These are phyloP conservation scores for Spisula solida DNA, from an alignment of 2,888 invertebrate genomes.

Conservation along the genomic window DNA sequence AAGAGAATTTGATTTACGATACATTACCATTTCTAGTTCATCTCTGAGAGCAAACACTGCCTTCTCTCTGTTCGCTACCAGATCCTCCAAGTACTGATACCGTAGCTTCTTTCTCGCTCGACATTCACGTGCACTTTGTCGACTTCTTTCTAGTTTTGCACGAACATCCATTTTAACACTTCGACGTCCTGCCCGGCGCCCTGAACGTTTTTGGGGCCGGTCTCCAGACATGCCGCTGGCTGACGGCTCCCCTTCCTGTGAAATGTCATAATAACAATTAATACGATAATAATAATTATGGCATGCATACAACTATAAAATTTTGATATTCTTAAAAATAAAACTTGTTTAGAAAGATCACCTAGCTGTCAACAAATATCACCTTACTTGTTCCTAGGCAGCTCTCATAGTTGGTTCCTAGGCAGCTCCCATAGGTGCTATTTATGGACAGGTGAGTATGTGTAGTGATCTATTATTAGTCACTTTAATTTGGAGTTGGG, in stretches of 20 bases:
- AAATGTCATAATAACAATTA: not conserved
- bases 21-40: conserved; percentile 95
- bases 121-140: conserved; percentile 99
- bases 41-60: conserved; percentile 95
- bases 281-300: too few relatives aligned
- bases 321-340: not conserved
- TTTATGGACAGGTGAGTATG: too few relatives aligned
- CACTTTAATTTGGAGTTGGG: too few relatives aligned
- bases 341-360: not conserved
- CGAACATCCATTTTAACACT: conserved; percentile 96
- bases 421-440: not conserved
- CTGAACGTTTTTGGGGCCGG: conserved; percentile 70
- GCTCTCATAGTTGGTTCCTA: not conserved
- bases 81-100: conserved; percentile 98
- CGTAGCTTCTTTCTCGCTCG: conserved; percentile 98
- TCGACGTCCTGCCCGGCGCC: conserved; percentile 92
- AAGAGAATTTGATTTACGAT: not conserved
- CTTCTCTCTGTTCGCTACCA: conserved; percentile 97
- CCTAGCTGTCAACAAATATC: not conserved
- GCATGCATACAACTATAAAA: too few relatives aligned
- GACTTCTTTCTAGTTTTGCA: conserved; percentile 97
- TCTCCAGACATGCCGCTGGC: conserved; percentile 76
- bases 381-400: not conserved
- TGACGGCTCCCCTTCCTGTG: conserved; percentile 52
- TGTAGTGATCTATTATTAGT: too few relatives aligned